phyloP scores from a whole-genome alignment of 2,797 vertebrate species.

The Clarias laeviceps region DNA sequence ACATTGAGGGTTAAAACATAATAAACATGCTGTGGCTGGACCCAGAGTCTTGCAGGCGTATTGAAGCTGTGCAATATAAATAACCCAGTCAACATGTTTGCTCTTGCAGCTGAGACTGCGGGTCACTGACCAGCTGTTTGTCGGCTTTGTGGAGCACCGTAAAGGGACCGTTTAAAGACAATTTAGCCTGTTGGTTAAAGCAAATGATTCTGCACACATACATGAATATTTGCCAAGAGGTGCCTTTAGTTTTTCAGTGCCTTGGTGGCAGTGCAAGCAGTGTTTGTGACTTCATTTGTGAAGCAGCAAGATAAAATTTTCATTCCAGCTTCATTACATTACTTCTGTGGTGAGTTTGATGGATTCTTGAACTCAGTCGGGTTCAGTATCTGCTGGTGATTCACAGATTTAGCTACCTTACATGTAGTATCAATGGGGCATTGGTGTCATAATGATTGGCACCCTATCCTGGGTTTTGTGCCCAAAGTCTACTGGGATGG shows the following conservation, averaged over 20 bases:
- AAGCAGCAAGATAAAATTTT: background rate
- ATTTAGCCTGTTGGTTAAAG: background rate
- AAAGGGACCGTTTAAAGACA: conserved; percentile 4
- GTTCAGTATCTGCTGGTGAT: too few species aligned
- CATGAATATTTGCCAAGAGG: background rate
- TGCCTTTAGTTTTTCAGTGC: background rate
- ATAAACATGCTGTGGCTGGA: background rate
- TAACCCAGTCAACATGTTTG: conserved; percentile 2
- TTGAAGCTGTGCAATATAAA: background rate
- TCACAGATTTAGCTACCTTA: too few species aligned
- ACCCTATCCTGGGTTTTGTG: too few species aligned
- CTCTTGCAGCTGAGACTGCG: background rate
- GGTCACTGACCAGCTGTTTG: conserved; percentile 4
- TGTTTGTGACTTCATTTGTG: background rate
- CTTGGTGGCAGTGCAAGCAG: background rate
- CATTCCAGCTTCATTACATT: background rate
- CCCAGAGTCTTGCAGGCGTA: background rate
- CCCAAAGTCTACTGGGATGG: too few species aligned
- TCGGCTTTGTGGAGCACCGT: background rate
- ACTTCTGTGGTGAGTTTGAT: background rate
- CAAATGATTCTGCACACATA: background rate
- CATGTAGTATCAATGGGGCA: too few species aligned
- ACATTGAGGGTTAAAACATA: background rate
- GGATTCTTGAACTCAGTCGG: background rate
- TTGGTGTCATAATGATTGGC: too few species aligned